A percentile compares a stretch with the other conserved stretches of the same genome.
Conservation (phyloP, 2,113 vertebrate genomes). For the Leptobrachium leishanense region DNA sequence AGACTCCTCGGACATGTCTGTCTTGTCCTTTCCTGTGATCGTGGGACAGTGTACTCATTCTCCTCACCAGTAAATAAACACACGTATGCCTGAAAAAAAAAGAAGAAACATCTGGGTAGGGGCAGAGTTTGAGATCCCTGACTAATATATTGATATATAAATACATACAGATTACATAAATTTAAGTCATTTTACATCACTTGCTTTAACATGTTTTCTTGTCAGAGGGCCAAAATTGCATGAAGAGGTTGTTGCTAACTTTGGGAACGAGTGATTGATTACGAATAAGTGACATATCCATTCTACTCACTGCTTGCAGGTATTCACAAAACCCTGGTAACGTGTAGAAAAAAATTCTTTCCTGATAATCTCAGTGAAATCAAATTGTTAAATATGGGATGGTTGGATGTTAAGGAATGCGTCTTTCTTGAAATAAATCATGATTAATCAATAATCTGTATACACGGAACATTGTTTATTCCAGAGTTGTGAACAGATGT, state of each 20-base stretch:
- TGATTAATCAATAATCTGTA: background rate
- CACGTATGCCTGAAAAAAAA: too few relatives aligned
- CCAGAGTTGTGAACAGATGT: background rate
- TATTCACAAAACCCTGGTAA: background rate
- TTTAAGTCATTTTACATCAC: background rate
- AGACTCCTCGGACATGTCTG: too few relatives aligned
- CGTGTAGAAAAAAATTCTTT: background rate
- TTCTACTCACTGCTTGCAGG: slow-evolving; percentile 3
- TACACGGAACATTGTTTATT: background rate
- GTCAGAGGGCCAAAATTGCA: background rate
- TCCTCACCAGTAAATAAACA: too few relatives aligned
- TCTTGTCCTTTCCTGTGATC: too few relatives aligned
- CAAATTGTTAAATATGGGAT: background rate
- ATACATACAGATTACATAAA: too few relatives aligned
- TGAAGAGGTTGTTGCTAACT: background rate
- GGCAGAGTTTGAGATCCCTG: too few relatives aligned
- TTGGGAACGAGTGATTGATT: background rate
- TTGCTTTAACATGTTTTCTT: slow-evolving; percentile 10
- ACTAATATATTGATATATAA: too few relatives aligned
- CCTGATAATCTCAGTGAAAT: background rate
- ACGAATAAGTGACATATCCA: slow-evolving; percentile 17
- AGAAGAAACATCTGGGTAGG: too few relatives aligned
- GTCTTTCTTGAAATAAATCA: background rate
- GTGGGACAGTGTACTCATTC: too few relatives aligned
- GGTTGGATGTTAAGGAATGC: background rate